Evolutionary conservation across 1,140 invertebrate species (phyloP), one percentile per base, ranked within the genome.

Genomic region (Lucilia cuprina): DNA sequence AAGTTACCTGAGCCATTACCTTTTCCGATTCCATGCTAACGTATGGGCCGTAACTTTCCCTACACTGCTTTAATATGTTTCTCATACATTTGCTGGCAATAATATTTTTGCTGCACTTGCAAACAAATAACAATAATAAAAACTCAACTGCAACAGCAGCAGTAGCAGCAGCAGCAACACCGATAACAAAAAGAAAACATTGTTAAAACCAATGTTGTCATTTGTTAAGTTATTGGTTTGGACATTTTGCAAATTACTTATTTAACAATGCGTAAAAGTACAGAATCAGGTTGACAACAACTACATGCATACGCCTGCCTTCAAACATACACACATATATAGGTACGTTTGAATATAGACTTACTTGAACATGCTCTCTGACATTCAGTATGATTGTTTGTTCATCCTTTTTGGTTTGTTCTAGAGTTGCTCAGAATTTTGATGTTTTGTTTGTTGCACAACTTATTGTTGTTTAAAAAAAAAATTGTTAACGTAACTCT

Each of bases 191-290:
- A 60, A 70, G 19, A 21, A 19, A 70, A 70, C n/a, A 21, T 55
- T 70, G 19, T 19, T 21, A 70, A 70, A 70, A 70, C n/a, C 65
- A 21, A 25, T 14, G 80, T 17, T 82, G 80, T 82, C 80, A 82
- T 55, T 82, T 65, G 50, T 70, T 30, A 47, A 50, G 65, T 74
- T 83, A 89, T 89, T 89, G 88, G 87, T 86, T 89, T 87, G 87
- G 87, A 89, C 88, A 89, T 89, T 89, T 89, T 89, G 87, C 87
- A 89, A 89, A 89, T 89, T 89, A 88, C 88, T 89, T 89, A 89
- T 89, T 89, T 87, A 89, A 88, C 86, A 89, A 86, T 88, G 87
- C 88, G 88, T 89, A 87, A 89, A 89, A 88, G 86, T 85, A 7
- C 41, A 49, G n/a, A 21, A 5, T 7, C 41, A 41, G 41, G 41